A percentile compares a stretch with the other conserved stretches of the same genome.
phyloP scores from a whole-genome alignment of 2,888 invertebrate genomes.

The Platyscelio sp. region DNA sequence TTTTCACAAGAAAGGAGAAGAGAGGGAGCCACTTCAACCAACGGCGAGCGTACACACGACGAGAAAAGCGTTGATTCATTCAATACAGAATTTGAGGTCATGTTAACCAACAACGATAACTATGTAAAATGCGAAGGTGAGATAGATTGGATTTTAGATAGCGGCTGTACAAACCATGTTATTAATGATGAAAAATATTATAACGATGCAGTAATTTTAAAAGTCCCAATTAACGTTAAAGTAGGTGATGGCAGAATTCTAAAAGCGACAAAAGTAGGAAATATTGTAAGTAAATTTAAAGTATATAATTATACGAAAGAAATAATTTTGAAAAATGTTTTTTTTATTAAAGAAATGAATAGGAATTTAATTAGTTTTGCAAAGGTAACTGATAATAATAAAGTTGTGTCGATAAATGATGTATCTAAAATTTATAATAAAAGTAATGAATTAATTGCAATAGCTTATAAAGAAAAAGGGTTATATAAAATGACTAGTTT shows the following conservation, averaged over 20 bases:
- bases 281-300: not conserved
- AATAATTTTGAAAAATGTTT: slow-evolving; percentile 49
- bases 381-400: slow-evolving; percentile 57
- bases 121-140: not conserved
- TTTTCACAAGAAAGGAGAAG: too few species aligned
- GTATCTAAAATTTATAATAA: too few species aligned
- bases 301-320: not conserved
- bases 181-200: slow-evolving; percentile 57
- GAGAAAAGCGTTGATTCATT: too few species aligned
- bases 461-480: too few species aligned
- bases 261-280: slow-evolving; percentile 66
- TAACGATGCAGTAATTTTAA: slow-evolving; percentile 22
- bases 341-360: slow-evolving; percentile 62
- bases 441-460: too few species aligned
- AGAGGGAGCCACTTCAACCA: too few species aligned
- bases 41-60: too few species aligned
- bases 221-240: slow-evolving; percentile 58
- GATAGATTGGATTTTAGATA: slow-evolving; percentile 64
- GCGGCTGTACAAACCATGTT: slow-evolving; percentile 69
- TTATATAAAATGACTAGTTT: too few species aligned
- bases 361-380: slow-evolving; percentile 65
- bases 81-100: too few species aligned
- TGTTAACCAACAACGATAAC: not conserved
- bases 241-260: slow-evolving; percentile 60
- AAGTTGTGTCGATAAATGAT: too few species aligned